Evolutionary conservation across 1,140 invertebrate species (phyloP).

Genomic region (Sycophila sp.): DNA sequence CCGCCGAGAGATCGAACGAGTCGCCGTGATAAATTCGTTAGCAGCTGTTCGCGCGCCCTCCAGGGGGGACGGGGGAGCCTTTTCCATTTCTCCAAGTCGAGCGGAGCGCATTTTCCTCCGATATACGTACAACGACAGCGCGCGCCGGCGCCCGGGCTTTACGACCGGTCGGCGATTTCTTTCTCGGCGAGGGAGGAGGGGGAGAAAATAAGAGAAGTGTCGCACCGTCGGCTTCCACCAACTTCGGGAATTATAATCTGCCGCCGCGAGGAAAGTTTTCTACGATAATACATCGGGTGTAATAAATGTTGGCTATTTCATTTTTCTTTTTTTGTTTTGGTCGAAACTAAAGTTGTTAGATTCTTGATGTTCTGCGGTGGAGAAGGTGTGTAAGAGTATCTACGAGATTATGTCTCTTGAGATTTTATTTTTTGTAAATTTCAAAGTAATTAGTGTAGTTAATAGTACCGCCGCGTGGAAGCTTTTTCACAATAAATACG

Average conservation of each 20-base stretch:
- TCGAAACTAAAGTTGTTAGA: slow-evolving; percentile 1
- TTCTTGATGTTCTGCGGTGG: background rate
- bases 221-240: background rate
- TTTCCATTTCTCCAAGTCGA: slow-evolving; percentile 11
- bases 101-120: slow-evolving; percentile 9
- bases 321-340: background rate
- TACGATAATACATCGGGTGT: background rate
- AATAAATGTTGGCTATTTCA: slow-evolving; percentile 14
- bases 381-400: no score
- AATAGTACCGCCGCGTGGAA: background rate
- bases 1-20: background rate
- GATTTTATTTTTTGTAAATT: no score
- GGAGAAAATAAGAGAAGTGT: background rate
- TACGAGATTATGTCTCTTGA: no score
- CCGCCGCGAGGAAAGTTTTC: background rate
- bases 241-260: slow-evolving; percentile 23
- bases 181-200: background rate
- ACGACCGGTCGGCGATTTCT: slow-evolving; percentile 13
- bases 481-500: background rate
- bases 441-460: no score
- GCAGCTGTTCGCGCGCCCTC: slow-evolving; percentile 12
- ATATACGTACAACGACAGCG: slow-evolving; percentile 18
- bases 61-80: background rate
- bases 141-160: background rate
- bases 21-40: slow-evolving; percentile 20